Evolutionary conservation across 2,888 invertebrate species (phyloP), one percentile per base, ranked within the genome.

Genomic region (Trissonchulus sp.): DNA sequence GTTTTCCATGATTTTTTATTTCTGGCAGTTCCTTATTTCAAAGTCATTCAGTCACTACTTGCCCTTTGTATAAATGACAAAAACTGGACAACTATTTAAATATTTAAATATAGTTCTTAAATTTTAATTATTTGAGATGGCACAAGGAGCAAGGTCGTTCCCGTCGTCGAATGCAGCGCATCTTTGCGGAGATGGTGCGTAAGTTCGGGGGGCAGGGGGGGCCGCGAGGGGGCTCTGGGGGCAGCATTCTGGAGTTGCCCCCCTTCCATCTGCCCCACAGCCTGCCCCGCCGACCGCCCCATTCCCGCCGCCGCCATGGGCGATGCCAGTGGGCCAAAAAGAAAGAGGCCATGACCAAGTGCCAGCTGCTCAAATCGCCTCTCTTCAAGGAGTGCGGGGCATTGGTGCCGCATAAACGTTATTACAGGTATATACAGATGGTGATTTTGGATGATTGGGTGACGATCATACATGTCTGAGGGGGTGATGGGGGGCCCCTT

Each of bases 341-440:
- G 37, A 31, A 48, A 48, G 38, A 15, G 31, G 77, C 74, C 38
- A 38, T 68, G 23, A 30, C 34, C 15, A 86, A 87, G 75, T 90
- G 90, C 82, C 88, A 87, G 78, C 85, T 88, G 48, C 83, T 90
- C 63, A 85, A 87, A 75, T 87, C 88, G 15, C 84, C 86, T 28
- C 85, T 88, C 65, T 94, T 95, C 84, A 88, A 90, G 37, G 89
- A 90, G 38, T 96, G 95, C 84, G 90, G 91, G 80, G 90, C 89
- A 79, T 90, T 90, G 82, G 89, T 94, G n/a, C n/a, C n/a, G n/a
- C n/a, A n/a, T n/a, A n/a, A n/a, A n/a, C n/a, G n/a, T n/a, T n/a
- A n/a, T n/a, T n/a, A n/a, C n/a, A n/a, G n/a, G n/a, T n/a, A n/a
- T n/a, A n/a, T n/a, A n/a, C n/a, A n/a, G n/a, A n/a, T n/a, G n/a